Evolutionary conservation across 2,888 invertebrate species (phyloP), one percentile per base, ranked within the genome.

Genomic region (Drosophila fungiperda): DNA sequence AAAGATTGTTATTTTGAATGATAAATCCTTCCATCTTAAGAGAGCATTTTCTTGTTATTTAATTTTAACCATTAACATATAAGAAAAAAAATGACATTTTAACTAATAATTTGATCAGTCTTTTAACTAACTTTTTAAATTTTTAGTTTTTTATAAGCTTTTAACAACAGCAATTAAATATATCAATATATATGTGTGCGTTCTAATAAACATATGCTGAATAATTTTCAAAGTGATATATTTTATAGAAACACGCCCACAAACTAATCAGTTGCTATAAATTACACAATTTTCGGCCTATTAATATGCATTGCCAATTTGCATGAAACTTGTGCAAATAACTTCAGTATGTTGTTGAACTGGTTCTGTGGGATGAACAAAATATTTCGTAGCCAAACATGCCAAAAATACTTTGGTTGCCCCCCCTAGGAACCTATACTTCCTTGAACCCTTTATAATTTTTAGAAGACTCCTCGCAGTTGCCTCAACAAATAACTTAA

Each of bases 401-500:
- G 63, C 70, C 78, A 61, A 57, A 70, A 61, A 75, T 78, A 61
- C 60, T 67, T 75, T 40, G 38, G 60, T 59, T 78, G 67, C 58
- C 78, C 70, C 70, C 70, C 42, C 40, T 63, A 66, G 74, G 52
- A 52, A 45, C 35, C 23, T 23, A 26, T 15, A 12, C 3, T 0
- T 2, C 12, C 3, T 1, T 45, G 20, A 17, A 17, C 9, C 26
- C 49, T 9, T 49, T 26, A 17, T 9, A 26, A 26, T n/a, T 40
- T 17, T 20, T 15, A 55, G 38, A n/a, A 11, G 5, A 4, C 23
- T 11, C 3, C 17, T 42, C 60, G 59, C 60, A 59, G 42, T 71
- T 68, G 76, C 71, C 74, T 70, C 40, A 69, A 59, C 84, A 87
- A 82, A 82, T 78, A 82, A 83, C 68, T 84, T 83, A 86, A 78